phyloP scores from a whole-genome alignment of 2,113 vertebrate genomes.

The Ancistrus triradiatus region DNA sequence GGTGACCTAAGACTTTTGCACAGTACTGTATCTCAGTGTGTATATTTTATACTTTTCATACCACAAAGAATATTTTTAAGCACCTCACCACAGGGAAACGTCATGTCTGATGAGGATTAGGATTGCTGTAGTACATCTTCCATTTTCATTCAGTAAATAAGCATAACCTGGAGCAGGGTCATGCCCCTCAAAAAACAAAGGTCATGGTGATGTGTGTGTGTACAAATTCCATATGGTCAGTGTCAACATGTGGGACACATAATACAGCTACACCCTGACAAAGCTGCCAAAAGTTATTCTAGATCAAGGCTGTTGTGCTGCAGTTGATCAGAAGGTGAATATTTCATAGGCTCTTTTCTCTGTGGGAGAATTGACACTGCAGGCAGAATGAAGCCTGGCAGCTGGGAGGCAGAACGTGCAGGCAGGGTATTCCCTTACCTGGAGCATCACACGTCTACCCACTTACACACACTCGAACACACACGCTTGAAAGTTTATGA shows the following conservation, averaged over 20 bases:
- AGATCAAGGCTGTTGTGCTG: constrained; percentile 64
- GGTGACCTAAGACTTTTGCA: no score
- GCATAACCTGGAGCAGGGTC: constrained; percentile 11
- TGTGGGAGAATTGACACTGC: constrained; percentile 56
- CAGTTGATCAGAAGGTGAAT: constrained; percentile 74
- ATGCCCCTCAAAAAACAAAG: no score
- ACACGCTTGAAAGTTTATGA: no score
- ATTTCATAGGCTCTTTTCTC: constrained; percentile 78
- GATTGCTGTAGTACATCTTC: no score
- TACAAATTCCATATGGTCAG: constrained; percentile 41
- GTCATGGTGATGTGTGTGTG: constrained; percentile 12
- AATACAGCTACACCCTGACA: constrained; percentile 51
- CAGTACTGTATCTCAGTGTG: no score
- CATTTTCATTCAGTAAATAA: no score
- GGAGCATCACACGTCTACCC: constrained; percentile 46
- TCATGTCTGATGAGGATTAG: no score
- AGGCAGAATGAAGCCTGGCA: constrained; percentile 69
- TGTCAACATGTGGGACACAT: constrained; percentile 51
- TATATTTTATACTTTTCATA: no score
- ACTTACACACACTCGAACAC: not conserved
- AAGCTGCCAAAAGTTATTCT: constrained; percentile 62
- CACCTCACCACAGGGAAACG: no score
- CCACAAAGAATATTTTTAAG: no score
- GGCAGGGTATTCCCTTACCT: constrained; percentile 62
- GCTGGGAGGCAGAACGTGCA: constrained; percentile 69